Base-by-base conservation (phyloP, 1,140 invertebrate species). In the Andrena cerasifolii region DNA sequence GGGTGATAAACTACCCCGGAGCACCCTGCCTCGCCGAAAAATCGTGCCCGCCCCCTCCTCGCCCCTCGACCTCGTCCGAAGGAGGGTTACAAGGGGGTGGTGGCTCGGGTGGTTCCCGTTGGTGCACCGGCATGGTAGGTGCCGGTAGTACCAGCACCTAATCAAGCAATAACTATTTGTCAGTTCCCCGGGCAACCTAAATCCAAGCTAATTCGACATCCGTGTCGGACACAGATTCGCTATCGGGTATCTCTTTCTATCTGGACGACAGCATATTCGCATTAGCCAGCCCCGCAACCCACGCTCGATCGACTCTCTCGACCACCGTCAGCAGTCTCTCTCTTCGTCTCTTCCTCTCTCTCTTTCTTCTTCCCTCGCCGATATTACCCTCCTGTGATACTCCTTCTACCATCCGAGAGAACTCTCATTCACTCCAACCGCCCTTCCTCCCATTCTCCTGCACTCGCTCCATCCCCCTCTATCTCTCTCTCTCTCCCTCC, bases 141-240 rank as follows among this genome's bases (percentile, higher is more conserved):
- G 86, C 84, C 83, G 84, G 87, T 88, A 88, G 77, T 88, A 83
- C 89, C 87, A 85, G 91, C 90, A 92, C 90, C 90, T 93, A 92
- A 93, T 93, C 92, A 92, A 92, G 92, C 91, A 93, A 92, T 93
- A 93, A 92, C 91, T 93, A 93, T 92, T 92, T 92, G 92, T 92
- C 92, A 92, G 91, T 91, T 91, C 88, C 89, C 89, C 89, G 89
- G 90, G 91, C 91, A 92, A 92, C 90, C 92, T 92, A 92, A 92
- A 93, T 92, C 90, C 92, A 91, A 92, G 92, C 92, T 92, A 92
- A 93, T 93, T 93, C 91, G 92, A 93, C 91, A 93, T 92, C 92
- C 91, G 89, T 92, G 92, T 93, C 91, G 91, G 88, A 92, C 92
- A 92, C 91, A 91, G 91, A 93, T 93, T 93, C 89, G 88, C 91